Conservation (phyloP, 1,140 invertebrate genomes). For the Drosophila paulistorum region DNA sequence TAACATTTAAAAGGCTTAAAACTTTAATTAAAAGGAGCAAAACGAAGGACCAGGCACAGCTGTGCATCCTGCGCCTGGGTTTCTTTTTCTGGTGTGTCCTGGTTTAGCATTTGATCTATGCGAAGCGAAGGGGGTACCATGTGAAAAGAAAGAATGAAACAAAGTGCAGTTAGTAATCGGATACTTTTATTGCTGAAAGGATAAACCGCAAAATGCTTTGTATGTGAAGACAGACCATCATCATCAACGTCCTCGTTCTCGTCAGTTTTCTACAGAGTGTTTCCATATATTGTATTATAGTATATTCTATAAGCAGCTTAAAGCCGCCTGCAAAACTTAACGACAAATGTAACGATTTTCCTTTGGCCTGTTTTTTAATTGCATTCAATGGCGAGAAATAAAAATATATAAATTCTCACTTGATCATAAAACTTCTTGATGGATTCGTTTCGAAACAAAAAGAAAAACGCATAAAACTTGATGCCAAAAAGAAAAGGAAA, state of each 20-base stretch:
- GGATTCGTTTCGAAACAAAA: constrained; percentile 62
- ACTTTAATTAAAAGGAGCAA: constrained; percentile 73
- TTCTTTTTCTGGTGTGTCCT: constrained; percentile 20
- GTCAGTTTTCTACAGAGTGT: not conserved
- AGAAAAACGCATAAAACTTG: constrained; percentile 20
- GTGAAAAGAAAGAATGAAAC: constrained; percentile 36
- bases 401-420: constrained; percentile 48
- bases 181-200: constrained; percentile 81
- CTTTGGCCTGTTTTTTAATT: constrained; percentile 58
- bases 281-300: not conserved
- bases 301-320: constrained; percentile 66
- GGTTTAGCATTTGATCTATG: constrained; percentile 70
- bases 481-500: constrained; percentile 12
- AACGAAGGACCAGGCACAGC: constrained; percentile 40
- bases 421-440: constrained; percentile 68
- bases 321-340: constrained; percentile 70
- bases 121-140: constrained; percentile 52
- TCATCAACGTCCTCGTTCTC: not conserved
- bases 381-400: constrained; percentile 44
- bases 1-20: constrained; percentile 74
- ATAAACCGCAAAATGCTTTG: constrained; percentile 76
- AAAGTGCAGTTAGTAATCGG: constrained; percentile 77
- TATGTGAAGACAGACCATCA: constrained; percentile 23
- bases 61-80: constrained; percentile 28
- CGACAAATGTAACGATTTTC: constrained; percentile 60